phyloP scores from a whole-genome alignment of 2,797 vertebrate species.

The Masticophis lateralis region DNA sequence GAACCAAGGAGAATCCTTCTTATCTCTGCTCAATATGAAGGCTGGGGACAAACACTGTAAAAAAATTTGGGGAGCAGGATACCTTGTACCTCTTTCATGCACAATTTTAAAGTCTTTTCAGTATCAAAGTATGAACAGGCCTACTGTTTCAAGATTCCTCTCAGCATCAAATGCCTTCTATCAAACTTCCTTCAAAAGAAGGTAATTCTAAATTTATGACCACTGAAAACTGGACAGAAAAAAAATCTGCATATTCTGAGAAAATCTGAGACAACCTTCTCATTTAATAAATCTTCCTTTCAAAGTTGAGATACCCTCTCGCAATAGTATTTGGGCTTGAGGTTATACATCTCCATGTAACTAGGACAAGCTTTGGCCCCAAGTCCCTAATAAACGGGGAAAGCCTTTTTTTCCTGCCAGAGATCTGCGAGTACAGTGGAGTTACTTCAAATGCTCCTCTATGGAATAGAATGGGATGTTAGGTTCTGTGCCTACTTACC shows the following conservation, averaged over 20 bases:
- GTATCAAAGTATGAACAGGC: not conserved
- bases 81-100: not conserved
- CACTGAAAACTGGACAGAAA: not conserved
- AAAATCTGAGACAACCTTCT: not conserved
- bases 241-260: not conserved
- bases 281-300: not conserved
- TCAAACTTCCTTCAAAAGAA: not conserved
- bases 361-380: not conserved
- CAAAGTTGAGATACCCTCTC: not conserved
- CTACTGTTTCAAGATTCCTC: not conserved
- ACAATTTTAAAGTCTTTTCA: not conserved
- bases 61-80: not conserved
- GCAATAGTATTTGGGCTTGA: not conserved
- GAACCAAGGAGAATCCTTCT: not conserved
- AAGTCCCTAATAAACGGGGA: not conserved
- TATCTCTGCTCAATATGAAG: not conserved
- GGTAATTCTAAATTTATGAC: not conserved
- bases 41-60: not conserved
- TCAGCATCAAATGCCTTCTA: not conserved
- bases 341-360: not conserved
- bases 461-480: no score
- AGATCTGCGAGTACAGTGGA: not conserved
- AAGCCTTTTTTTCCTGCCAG: not conserved
- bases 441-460: no score
- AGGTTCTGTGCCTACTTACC: constrained; percentile 73